Conservation (phyloP, 1,140 invertebrate species). For the Carposina sasakii region DNA sequence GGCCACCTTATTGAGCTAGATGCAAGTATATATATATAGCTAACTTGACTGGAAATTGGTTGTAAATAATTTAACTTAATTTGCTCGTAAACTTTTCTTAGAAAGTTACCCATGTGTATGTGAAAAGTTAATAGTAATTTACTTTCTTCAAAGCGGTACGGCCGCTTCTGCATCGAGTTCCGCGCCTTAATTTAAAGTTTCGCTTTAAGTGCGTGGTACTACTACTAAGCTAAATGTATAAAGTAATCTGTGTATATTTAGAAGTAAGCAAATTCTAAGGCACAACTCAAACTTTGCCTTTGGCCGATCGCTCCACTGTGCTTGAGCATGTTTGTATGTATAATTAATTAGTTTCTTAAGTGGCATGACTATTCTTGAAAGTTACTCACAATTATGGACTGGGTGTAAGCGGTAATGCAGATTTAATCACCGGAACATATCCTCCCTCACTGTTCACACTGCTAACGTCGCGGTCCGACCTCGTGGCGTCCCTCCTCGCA, state of each 20-base stretch:
- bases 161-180: slow-evolving; percentile 20
- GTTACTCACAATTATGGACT: slow-evolving; percentile 61
- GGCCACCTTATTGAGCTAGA: too few species aligned
- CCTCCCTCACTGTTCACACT: slow-evolving; percentile 55
- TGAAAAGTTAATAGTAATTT: slow-evolving; percentile 34
- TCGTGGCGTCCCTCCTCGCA: slow-evolving; percentile 54
- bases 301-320: slow-evolving; percentile 62
- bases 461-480: slow-evolving; percentile 53
- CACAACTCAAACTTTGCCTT: slow-evolving; percentile 57
- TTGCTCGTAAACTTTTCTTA: slow-evolving; percentile 17
- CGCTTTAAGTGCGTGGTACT: slow-evolving; percentile 22
- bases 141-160: slow-evolving; percentile 25
- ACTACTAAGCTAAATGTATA: slow-evolving; percentile 10
- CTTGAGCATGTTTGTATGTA: slow-evolving; percentile 68
- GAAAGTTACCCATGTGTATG: slow-evolving; percentile 30
- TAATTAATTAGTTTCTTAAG: slow-evolving; percentile 56
- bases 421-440: slow-evolving; percentile 54
- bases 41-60: slow-evolving; percentile 18
- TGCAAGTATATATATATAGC: slow-evolving; percentile 18
- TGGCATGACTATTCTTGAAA: slow-evolving; percentile 61
- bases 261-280: slow-evolving; percentile 23
- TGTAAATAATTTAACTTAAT: slow-evolving; percentile 25
- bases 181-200: slow-evolving; percentile 39
- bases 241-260: slow-evolving; percentile 13
- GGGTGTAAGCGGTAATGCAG: slow-evolving; percentile 62